Base-by-base conservation (phyloP, 2,888 invertebrate genomes). In the Willowsia nigromaculata region DNA sequence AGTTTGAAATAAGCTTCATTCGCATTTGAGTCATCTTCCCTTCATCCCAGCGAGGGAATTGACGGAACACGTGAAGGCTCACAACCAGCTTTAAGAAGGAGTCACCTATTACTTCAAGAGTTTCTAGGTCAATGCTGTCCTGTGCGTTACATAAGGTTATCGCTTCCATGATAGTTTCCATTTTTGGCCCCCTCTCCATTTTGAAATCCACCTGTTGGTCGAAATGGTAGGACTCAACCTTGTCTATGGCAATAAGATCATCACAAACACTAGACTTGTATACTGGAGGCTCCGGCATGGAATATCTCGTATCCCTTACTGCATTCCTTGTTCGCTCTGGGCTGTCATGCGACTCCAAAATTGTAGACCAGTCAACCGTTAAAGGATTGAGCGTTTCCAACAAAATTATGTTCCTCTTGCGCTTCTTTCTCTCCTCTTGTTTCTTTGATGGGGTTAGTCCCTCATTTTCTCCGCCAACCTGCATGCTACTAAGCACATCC, bases 31-130 rank as follows among this genome's bases (percentile, higher is more conserved):
- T 97, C 37, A 98, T 94, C 91, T 95, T 95, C 0, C 98, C 98
- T 94, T 98, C 98, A 93, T 96, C 95, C 59, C 95, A 95, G 0
- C 94, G 93, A 0, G 96, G 95, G 93, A 96, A 97, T 86, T 95
- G 94, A 92, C 96, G 95, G 93, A 95, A 96, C 25, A 98, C 94
- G 93, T 96, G 97, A 1, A 97, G 94, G 0, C 97, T 96, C 0
- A 96, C 95, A 1, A 96, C 95, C 92, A 96, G 96, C 94, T 99
- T 98, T 7, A 99, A 94, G 94, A 97, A 97, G 0, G 98, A 96
- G 94, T 99, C 98, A 0, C 98, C 99, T 3, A 99, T 95, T 0
- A 97, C 97, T 94, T 98, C 98, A 15, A 96, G 94, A 0, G 98
- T 94, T 93, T 99, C 98, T 92, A 97, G 94, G 93, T 97, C 95